These are phyloP conservation scores for Hypotaenidia philippensis DNA, from an alignment of 2,797 vertebrate genomes.

Conservation along the genomic window DNA sequence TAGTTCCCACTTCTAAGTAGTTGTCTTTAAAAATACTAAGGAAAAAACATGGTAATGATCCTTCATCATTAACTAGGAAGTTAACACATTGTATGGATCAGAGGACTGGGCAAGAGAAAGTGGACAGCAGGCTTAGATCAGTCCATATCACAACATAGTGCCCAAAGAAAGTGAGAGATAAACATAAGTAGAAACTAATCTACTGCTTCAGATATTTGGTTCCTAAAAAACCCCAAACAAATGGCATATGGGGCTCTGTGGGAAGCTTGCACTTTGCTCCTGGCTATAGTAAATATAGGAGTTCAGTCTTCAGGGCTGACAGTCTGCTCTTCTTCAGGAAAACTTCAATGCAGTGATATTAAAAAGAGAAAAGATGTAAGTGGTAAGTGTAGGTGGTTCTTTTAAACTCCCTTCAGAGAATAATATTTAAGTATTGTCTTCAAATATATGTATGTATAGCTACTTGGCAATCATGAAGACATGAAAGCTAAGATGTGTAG, in stretches of 20 bases:
- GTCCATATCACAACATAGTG: neutral
- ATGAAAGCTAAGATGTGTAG: neutral
- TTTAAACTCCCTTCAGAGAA: neutral
- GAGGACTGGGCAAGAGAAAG: neutral
- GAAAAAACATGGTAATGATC: neutral
- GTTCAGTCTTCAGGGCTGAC: neutral
- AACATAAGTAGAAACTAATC: constrained; percentile 1
- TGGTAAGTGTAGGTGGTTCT: constrained; percentile 23
- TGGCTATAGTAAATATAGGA: constrained; percentile 6
- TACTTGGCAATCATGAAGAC: neutral
- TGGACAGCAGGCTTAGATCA: constrained; percentile 1
- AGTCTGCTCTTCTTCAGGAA: constrained; percentile 9
- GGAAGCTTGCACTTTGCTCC: constrained; percentile 19
- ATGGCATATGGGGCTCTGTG: neutral
- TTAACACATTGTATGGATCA: neutral
- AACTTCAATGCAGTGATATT: neutral
- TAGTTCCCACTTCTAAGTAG: neutral
- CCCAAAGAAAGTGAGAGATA: neutral
- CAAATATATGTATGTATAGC: neutral
- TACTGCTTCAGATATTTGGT: neutral
- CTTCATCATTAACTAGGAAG: neutral
- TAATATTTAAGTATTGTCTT: neutral
- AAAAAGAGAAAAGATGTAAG: constrained; percentile 3
- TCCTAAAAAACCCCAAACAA: neutral
- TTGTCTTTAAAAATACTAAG: neutral